Evolutionary conservation across 2,888 invertebrate genomes (phyloP), one percentile per base, ranked within the genome.

Genomic region (Sussaba pulchella): DNA sequence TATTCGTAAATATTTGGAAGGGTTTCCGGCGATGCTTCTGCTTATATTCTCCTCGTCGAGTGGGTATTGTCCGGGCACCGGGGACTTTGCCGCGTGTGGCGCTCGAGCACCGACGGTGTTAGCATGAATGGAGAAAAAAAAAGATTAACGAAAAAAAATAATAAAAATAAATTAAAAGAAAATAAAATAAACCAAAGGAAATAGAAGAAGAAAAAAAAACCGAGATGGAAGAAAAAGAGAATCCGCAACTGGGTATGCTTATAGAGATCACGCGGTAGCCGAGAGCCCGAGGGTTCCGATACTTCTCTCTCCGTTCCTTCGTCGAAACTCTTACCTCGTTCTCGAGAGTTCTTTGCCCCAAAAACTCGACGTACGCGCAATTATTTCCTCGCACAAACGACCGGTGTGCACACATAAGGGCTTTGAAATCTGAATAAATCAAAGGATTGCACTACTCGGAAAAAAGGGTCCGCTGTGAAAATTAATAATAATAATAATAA

Each of bases 1-100:
- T 69, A 78, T 78, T 69, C 73, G 73, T 73, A 78, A 78, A 78
- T 78, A 78, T 78, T 78, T 78, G 63, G 69, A 78, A 78, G 78
- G 47, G 45, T 39, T 64, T 21, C 9, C n/a, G 10, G n/a, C 50
- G 43, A 31, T 41, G 41, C 54, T 47, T 52, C 50, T 36, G 41
- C 52, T 19, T 12, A 17, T 78, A 26, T 59, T 61, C 14, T 26
- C 43, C 45, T 70, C 31, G n/a, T 43, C 14, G 45, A 52, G 64
- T 45, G 39, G 50, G 50, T 54, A 59, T 67, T n/a, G 26, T 59
- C 36, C 39, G n/a, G 14, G 61, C 69, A 72, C 72, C 67, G 36
- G 21, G 59, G 24, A 67, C 72, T 77, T 61, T n/a, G n/a, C n/a
- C n/a, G n/a, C n/a, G n/a, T n/a, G n/a, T n/a, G n/a, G n/a, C n/a